Evolutionary conservation across 2,888 invertebrate genomes (phyloP), one percentile per base, ranked within the genome.

Genomic region (Globia sparganii): DNA sequence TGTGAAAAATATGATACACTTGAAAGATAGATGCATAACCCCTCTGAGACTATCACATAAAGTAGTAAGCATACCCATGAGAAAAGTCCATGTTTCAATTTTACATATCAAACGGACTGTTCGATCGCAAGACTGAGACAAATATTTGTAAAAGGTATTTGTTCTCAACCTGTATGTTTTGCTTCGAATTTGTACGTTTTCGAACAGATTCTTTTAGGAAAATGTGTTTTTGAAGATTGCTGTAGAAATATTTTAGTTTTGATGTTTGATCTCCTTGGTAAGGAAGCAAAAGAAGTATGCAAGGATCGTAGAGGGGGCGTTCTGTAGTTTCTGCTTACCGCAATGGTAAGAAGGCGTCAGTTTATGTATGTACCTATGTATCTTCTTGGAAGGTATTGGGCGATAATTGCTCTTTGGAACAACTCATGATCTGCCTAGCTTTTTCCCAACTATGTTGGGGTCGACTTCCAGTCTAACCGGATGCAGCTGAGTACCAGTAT

Each of bases 81-180:
- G 37, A 46, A 21, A 31, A 76, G 34, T 13, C 31, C 18, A 25
- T 76, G 58, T 66, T 37, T 49, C 58, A 37, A 65, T 37, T 76
- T 65, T 15, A 59, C 58, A 59, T 65, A 11, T 77, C 59, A 77
- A 61, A 75, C 43, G 18, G n/a, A 40, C 40, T 40, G 9, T 34
- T 62, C 25, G 3, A 28, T 59, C 37, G 1, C 46, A 49, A 75
- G 18, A 59, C 37, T 31, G 56, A 58, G 18, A n/a, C n/a, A 59
- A 77, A 77, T 66, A 77, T 77, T 77, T 77, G 59, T 43, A 18
- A 0, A 49, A 49, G 49, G 37, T n/a, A 61, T 61, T 73, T 49
- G 73, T 25, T 61, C 11, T 46, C 15, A 13, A 21, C 2, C 43
- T 18, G 70, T 15, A 40, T 31, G 11, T 74, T 58, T 73, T 58